Evolutionary conservation across 2,113 vertebrate species (phyloP), one percentile per base, ranked within the genome.

Genomic region (Aegypius monachus): DNA sequence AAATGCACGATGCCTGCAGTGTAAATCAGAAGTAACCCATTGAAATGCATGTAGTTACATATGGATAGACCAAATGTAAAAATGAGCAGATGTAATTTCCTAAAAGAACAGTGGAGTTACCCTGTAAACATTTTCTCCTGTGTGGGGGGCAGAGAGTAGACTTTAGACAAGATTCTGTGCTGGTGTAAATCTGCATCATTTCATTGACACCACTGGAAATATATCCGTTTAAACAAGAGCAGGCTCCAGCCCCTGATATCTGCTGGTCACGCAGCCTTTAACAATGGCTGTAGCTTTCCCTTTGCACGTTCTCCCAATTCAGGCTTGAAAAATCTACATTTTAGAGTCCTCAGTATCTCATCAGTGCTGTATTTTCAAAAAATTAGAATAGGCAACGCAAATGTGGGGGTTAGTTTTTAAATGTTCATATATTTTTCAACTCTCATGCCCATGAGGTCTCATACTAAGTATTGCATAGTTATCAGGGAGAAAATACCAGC

Each of bases 21-120:
- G 96, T 91, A 96, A 96, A 96, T 82, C 93, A 96, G 95, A 90
- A 95, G 71, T 68, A 88, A 72, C 70, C 91, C 81, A 72, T 20
- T 93, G 90, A 94, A 96, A 94, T 87, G 52, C 50, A 42, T 73
- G 85, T 74, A 84, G 89, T 87, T 95, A 73, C 52, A 53, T 53
- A 53, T 53, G 87, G 92, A 93, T 48, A 80, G 74, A 27, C 27
- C 74, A 36, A 27, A 26, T 19, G 48, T 58, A 82, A 94, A 95
- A 90, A 68, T 32, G 62, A 86, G 58, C 78, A 95, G 84, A 42
- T n/a, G 52, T 40, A 38, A 31, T 66, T 94, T 80, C 84, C 77
- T 77, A 45, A 65, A 84, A 67, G 42, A 89, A 56, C 50, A 31
- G 14, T 26, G 29, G 58, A 15, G 67, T 48, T 82, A 67, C 27